Evolutionary conservation across 1,140 invertebrate genomes (phyloP).

Genomic region (Maniola jurtina): DNA sequence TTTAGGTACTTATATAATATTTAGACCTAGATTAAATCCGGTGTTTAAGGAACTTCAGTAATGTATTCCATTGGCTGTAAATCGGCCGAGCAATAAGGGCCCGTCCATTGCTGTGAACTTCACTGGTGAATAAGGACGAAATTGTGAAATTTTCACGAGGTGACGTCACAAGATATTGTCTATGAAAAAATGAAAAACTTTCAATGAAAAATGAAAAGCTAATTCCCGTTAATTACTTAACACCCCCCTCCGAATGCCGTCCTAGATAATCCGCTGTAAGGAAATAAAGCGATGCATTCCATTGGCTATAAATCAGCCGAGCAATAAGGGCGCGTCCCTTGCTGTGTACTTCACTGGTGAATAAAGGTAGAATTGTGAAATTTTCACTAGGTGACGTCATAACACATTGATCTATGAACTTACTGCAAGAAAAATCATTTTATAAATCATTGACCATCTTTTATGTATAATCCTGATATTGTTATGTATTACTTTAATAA

Average conservation of each 20-base stretch:
- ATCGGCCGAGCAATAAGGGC: constrained; percentile 23
- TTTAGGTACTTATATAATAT: too few species aligned
- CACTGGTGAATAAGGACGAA: neutral
- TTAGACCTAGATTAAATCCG: constrained; percentile 14
- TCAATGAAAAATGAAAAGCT: neutral
- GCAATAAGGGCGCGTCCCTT: constrained; percentile 7
- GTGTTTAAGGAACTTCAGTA: neutral
- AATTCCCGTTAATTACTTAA: constrained; percentile 16
- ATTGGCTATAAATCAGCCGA: constrained; percentile 34
- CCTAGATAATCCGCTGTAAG: constrained; percentile 9
- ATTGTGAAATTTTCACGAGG: too few species aligned
- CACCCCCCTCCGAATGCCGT: neutral
- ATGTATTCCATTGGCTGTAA: constrained; percentile 33
- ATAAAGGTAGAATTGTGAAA: neutral
- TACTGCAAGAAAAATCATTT: too few species aligned
- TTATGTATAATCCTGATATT: too few species aligned
- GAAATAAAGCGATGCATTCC: constrained; percentile 19
- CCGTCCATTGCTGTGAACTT: neutral
- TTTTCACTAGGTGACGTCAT: too few species aligned
- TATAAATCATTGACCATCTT: too few species aligned
- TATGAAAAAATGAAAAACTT: too few species aligned
- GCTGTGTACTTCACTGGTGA: neutral
- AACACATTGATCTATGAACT: too few species aligned
- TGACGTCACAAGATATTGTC: too few species aligned
- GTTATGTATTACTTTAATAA: too few species aligned